A percentile compares a stretch with the other conserved stretches of the same genome.
These are phyloP conservation scores for Oryzias sinensis DNA, from an alignment of 2,797 vertebrate species.

Conservation along the genomic window DNA sequence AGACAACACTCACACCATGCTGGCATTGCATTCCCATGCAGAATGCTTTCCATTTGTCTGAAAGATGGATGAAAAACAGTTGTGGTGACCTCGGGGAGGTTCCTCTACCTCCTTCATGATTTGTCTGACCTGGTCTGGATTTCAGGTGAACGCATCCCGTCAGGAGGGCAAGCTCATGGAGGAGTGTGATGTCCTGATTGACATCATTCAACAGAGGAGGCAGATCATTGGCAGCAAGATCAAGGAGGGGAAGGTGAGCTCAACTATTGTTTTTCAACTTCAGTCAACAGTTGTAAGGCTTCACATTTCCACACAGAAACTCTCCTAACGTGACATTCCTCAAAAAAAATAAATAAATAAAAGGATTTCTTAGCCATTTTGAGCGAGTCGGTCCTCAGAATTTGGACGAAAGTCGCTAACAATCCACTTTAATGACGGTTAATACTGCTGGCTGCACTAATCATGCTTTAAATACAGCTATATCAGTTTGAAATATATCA, in stretches of 20 bases:
- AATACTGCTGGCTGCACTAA: not conserved
- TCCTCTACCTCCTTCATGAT: slow-evolving; percentile 11
- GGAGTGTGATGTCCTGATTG: slow-evolving; percentile 95
- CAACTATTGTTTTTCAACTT: not conserved
- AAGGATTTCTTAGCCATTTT: no score
- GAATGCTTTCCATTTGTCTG: slow-evolving; percentile 70
- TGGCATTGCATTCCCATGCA: slow-evolving; percentile 19
- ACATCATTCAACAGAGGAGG: slow-evolving; percentile 95
- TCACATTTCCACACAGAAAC: no score
- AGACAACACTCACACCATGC: slow-evolving; percentile 28
- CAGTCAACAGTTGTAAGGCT: no score
- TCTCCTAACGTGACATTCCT: no score
- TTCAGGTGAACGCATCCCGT: slow-evolving; percentile 81
- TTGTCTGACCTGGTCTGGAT: slow-evolving; percentile 26
- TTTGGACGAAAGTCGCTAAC: no score
- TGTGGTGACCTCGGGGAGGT: slow-evolving; percentile 4
- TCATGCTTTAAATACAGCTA: slow-evolving; percentile 7
- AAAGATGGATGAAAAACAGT: slow-evolving; percentile 60
- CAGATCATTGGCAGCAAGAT: slow-evolving; percentile 97
- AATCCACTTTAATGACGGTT: not conserved
- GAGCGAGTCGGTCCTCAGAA: no score
- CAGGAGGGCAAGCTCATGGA: slow-evolving; percentile 95
- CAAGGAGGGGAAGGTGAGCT: slow-evolving; percentile 94
- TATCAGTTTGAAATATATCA: slow-evolving; percentile 2
- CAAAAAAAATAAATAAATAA: no score